phyloP scores from a whole-genome alignment of 2,888 invertebrate species.

The Pristionchus japonicus region DNA sequence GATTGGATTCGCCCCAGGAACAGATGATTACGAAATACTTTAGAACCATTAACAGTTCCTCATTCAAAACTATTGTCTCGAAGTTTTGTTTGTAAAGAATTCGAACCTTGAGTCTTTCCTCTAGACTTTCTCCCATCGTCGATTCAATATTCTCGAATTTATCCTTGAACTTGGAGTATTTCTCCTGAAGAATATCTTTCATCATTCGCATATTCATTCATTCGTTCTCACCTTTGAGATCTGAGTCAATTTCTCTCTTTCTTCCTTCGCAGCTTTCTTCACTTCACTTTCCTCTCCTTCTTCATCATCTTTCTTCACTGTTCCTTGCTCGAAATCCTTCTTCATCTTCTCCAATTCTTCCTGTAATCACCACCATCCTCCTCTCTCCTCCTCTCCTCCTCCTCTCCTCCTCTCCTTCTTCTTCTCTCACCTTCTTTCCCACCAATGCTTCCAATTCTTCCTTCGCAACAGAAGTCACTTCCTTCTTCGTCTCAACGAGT shows the following conservation, averaged over 20 bases:
- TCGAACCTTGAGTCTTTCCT: slow-evolving; percentile 65
- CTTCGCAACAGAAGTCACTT: slow-evolving; percentile 65
- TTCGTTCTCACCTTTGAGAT: slow-evolving; percentile 56
- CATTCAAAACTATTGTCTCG: too few species aligned
- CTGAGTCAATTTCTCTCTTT: slow-evolving; percentile 63
- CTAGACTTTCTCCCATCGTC: slow-evolving; percentile 65
- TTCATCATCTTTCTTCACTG: slow-evolving; percentile 59
- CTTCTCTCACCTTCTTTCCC: slow-evolving; percentile 2
- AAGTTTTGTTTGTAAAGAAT: too few species aligned
- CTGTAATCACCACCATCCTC: not conserved
- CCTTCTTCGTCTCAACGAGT: slow-evolving; percentile 64
- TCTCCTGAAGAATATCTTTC: slow-evolving; percentile 58
- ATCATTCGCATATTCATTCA: not conserved
- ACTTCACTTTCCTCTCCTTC: slow-evolving; percentile 55
- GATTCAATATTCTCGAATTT: slow-evolving; percentile 71
- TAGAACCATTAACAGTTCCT: not conserved
- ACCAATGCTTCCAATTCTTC: slow-evolving; percentile 69
- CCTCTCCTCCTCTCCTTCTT: not conserved
- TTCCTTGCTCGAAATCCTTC: slow-evolving; percentile 63
- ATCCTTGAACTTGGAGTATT: slow-evolving; percentile 71
- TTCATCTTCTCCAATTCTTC: slow-evolving; percentile 44
- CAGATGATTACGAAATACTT: not conserved
- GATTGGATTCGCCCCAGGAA: not conserved
- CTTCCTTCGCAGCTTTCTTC: slow-evolving; percentile 60
- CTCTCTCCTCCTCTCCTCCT: not conserved